Evolutionary conservation across 2,888 invertebrate species (phyloP).

Genomic region (Lepidonotus clava): DNA sequence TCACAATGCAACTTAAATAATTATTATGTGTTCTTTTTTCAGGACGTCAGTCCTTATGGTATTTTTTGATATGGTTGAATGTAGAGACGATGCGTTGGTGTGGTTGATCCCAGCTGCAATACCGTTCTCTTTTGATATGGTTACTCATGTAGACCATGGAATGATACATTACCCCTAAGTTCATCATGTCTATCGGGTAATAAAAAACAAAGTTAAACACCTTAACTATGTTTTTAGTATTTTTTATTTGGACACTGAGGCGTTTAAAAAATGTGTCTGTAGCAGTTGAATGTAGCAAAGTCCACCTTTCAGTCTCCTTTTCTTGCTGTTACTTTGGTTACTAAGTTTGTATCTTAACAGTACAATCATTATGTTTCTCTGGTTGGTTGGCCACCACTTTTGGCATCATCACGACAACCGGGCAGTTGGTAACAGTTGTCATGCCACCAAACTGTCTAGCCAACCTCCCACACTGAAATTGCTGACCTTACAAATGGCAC

Average conservation of each 20-base stretch:
- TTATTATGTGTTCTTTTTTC: no score
- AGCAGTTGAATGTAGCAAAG: background rate
- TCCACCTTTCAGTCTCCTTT: conserved; percentile 13
- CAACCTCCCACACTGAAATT: conserved; percentile 9
- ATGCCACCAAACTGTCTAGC: background rate
- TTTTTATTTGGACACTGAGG: conserved; percentile 14
- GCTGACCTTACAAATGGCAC: conserved; percentile 2
- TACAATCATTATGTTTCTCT: background rate
- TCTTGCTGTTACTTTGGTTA: background rate
- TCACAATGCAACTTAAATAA: no score
- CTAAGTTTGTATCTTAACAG: background rate
- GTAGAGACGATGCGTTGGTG: no score
- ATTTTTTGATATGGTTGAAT: no score
- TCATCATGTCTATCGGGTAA: no score
- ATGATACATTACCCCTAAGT: no score
- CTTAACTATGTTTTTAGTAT: no score
- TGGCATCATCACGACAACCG: background rate
- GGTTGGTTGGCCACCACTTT: conserved; percentile 3
- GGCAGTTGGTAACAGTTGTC: background rate
- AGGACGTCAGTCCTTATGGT: no score
- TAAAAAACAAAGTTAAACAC: no score
- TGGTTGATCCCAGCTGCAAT: no score
- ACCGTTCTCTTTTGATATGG: no score
- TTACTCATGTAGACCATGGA: no score
- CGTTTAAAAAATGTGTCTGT: background rate